Base-by-base conservation (phyloP, 2,888 invertebrate species). In the Temnothorax rugatulus region DNA sequence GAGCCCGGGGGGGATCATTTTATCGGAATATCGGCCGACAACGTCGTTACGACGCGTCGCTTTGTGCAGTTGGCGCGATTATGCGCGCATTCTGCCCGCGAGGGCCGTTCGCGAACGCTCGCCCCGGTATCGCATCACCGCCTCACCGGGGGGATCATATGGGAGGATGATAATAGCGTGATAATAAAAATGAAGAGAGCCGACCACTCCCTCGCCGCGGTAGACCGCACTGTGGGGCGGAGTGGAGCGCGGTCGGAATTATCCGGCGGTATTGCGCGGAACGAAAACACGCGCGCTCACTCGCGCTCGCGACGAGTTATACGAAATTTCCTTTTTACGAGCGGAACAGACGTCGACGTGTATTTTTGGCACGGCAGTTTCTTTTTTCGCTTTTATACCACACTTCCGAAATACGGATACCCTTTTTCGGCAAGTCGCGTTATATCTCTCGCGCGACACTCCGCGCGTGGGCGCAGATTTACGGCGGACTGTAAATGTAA, bases 1-100 rank as follows among this genome's bases (percentile, higher is more conserved):
- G 69, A 82, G 75, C 77, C 79, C 64, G 63, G 44, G 4, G 34
- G 84, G 73, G 87, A 86, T 83, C n/a, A n/a, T n/a, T 86, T 88
- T 90, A 90, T 90, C 90, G 66, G 86, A 73, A 85, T 82, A 76
- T 81, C 57, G 86, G 81, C 59, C 47, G 85, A 87, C 84, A 83
- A 41, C 57, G 71, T 83, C 82, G 86, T 85, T 87, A 87, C 77
- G 75, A 75, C 86, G 79, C 25, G 83, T 38, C 79, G 90, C 89
- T 91, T 90, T 90, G 86, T 91, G 90, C 82, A 77, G 64, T 64
- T 29, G 18, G 59, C 57, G 66, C 90, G 90, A 89, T 90, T 90
- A 90, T 87, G 87, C 87, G 88, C 79, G 81, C 83, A 84, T 85
- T 83, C 71, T 79, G 54, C 81, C 81, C 54, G 54, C 66, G 64